Evolutionary conservation across 2,113 vertebrate species (phyloP), one percentile per base, ranked within the genome.

Genomic region (Chrysochloris asiatica): DNA sequence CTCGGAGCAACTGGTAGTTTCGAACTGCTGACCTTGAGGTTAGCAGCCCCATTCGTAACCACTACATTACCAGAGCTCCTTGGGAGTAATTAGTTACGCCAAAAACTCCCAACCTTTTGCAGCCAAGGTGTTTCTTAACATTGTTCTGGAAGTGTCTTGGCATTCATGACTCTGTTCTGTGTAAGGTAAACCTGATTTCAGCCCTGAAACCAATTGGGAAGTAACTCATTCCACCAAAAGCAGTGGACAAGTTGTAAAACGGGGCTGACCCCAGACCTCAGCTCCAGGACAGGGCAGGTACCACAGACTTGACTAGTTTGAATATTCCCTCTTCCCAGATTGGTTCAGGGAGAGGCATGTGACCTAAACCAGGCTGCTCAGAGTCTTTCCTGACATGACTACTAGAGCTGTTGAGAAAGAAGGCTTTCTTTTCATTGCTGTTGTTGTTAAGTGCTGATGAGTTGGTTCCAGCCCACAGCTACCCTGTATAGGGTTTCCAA

Each of bases 191-290:
- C n/a, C n/a, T n/a, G n/a, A n/a, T n/a, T n/a, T n/a, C 36, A 83
- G 38, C 47, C 30, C 72, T 56, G 22, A 92, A 1, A 61, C 16
- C 47, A 86, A 69, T 0, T 69, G 92, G 12, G 48, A 76, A 50
- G 41, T 80, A 81, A 65, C 13, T 83, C 33, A n/a, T 91, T 14
- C 36, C 36, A 81, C 50, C 30, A 80, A 69, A 96, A 92, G 9
- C 47, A 63, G 43, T 9, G 33, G 28, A 92, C 43, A 36, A 43
- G 43, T 26, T 47, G 17, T 45, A 71, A 8, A 56, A 10, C 69
- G 16, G 65, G 47, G 33, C 38, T 69, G 10, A 79, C 38, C 41
- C 75, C 36, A 89, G 56, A 0, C 26, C 17, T 43, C 48, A 33
- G 22, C 48, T 88, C 10, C 48, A 85, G 59, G 26, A 3, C 7